Conservation (phyloP, 2,888 invertebrate species). For the Nomada fabriciana region DNA sequence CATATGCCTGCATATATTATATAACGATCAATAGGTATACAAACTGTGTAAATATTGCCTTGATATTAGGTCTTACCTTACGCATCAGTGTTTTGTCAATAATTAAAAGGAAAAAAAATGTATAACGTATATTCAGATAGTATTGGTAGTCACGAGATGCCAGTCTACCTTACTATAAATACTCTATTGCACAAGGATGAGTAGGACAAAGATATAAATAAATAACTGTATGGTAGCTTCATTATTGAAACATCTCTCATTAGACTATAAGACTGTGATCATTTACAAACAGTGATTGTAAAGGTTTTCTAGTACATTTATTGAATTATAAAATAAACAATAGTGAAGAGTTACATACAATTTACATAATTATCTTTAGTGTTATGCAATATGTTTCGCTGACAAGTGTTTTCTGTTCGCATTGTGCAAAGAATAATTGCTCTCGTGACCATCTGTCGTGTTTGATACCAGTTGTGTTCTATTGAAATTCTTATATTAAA, state of each 20-base stretch:
- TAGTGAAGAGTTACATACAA: constrained; percentile 11
- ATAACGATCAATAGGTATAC: constrained; percentile 19
- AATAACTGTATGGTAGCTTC: constrained; percentile 69
- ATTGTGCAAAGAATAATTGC: constrained; percentile 63
- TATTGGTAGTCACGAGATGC: constrained; percentile 73
- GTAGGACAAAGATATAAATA: constrained; percentile 81
- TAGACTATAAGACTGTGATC: constrained; percentile 47
- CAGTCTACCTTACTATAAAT: constrained; percentile 79
- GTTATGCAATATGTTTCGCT: constrained; percentile 64
- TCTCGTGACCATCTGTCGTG: constrained; percentile 59
- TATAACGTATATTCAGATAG: constrained; percentile 56
- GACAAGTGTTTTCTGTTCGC: constrained; percentile 46
- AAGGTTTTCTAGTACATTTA: constrained; percentile 29
- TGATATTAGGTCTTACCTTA: constrained; percentile 36
- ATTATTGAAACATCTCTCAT: constrained; percentile 53
- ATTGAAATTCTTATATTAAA: constrained; percentile 51
- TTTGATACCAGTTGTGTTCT: constrained; percentile 54
- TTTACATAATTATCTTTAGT: constrained; percentile 44
- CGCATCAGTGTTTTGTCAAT: constrained; percentile 7
- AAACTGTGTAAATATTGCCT: constrained; percentile 18
- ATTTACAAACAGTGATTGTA: constrained; percentile 38
- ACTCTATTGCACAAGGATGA: constrained; percentile 81
- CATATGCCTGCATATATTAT: constrained; percentile 3
- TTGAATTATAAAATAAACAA: constrained; percentile 35
- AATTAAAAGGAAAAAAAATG: constrained; percentile 14